Evolutionary conservation across 2,113 vertebrate species (phyloP).

Genomic region (Corythornis madagascariensis): DNA sequence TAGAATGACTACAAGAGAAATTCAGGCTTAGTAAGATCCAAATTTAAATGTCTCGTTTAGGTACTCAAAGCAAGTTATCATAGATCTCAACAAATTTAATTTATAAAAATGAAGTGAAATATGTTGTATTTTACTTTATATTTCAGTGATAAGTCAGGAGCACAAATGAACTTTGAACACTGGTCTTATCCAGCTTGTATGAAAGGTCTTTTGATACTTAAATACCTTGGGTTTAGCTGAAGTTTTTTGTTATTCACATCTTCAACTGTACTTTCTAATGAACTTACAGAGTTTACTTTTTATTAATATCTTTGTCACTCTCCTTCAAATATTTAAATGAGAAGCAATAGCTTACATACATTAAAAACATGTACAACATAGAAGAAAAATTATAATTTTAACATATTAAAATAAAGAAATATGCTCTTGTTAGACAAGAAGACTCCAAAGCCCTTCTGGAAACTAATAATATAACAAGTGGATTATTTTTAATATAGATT

Average conservation of each 20-base stretch:
- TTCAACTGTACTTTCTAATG: conserved; percentile 26
- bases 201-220: neutral
- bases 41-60: neutral
- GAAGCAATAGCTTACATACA: conserved; percentile 44
- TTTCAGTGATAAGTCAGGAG: neutral
- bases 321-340: conserved; percentile 57
- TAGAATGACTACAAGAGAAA: neutral
- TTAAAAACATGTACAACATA: conserved; percentile 22
- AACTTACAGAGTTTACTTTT: conserved; percentile 73
- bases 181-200: neutral
- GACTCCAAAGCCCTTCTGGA: conserved; percentile 53
- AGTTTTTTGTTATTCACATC: conserved; percentile 19
- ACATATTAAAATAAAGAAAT: conserved; percentile 68
- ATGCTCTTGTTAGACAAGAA: conserved; percentile 71
- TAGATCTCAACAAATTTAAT: neutral
- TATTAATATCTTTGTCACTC: conserved; percentile 70
- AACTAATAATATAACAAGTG: conserved; percentile 61
- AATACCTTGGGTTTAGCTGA: neutral
- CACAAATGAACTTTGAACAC: neutral
- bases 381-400: conserved; percentile 48
- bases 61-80: neutral
- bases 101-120: neutral
- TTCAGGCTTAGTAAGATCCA: neutral
- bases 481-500: conserved; percentile 74
- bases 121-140: neutral